phyloP scores from a whole-genome alignment of 2,888 invertebrate genomes.

The Vesta saturnalis region DNA sequence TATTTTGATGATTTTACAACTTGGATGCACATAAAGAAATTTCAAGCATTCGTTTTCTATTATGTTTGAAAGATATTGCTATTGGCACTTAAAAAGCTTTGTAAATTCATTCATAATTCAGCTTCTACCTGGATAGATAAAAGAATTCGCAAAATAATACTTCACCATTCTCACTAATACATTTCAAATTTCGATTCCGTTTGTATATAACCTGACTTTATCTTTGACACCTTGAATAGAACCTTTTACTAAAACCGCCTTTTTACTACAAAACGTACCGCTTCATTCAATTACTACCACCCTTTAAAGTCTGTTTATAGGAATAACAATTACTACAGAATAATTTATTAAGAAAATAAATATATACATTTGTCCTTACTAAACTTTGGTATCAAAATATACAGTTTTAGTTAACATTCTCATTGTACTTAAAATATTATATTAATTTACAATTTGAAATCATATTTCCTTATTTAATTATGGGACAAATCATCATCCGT shows the following conservation, averaged over 20 bases:
- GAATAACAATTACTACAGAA: not conserved
- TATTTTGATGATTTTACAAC: not conserved
- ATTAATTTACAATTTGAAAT: not conserved
- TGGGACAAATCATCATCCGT: constrained; percentile 49
- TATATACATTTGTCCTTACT: constrained; percentile 15
- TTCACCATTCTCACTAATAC: constrained; percentile 26
- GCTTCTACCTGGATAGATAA: constrained; percentile 26
- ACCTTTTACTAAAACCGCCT: constrained; percentile 14
- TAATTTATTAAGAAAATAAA: constrained; percentile 4
- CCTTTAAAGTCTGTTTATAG: not conserved
- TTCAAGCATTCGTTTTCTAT: not conserved
- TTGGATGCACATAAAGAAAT: not conserved
- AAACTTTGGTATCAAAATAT: constrained; percentile 32
- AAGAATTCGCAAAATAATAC: constrained; percentile 27
- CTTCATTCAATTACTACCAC: not conserved
- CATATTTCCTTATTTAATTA: constrained; percentile 10
- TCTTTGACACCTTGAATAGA: constrained; percentile 29
- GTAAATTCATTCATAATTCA: constrained; percentile 23
- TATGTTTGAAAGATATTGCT: not conserved
- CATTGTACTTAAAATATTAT: not conserved
- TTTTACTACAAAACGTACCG: not conserved
- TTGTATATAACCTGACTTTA: constrained; percentile 36
- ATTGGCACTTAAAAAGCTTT: constrained; percentile 12
- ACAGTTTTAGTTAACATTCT: constrained; percentile 15
- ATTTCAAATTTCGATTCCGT: constrained; percentile 34